Evolutionary conservation across 2,797 vertebrate genomes (phyloP), one percentile per base, ranked within the genome.

Genomic region (Notolepis coatsorum): DNA sequence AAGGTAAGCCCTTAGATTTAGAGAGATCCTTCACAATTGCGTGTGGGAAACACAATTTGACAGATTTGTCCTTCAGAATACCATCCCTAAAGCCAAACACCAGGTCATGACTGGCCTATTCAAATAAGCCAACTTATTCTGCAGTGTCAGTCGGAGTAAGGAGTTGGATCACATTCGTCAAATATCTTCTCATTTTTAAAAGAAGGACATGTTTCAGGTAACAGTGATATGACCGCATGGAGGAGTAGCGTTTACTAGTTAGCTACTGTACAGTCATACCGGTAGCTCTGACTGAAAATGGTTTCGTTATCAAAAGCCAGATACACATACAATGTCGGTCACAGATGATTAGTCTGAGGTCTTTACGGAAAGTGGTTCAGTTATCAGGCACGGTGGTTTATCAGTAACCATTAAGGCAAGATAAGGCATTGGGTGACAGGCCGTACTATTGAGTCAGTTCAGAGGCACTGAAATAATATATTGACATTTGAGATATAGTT

Each of bases 401-500:
- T 86, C 76, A 63, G 66, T 53, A 59, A n/a, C 64, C 71, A 71
- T 79, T 70, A 73, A 77, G 73, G 65, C 58, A 20, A 72, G 38
- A 62, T 50, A 55, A 73, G 52, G 61, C 51, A 9, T 31, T 1
- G 15, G 45, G 52, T 57, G 50, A 61, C 39, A 45, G 59, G 7
- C 47, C 18, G 1, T 10, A 7, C 4, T 30, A 37, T 71, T 71
- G 65, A 47, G 35, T 47, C 5, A 53, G 62, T 71, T 58, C 41
- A 42, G 21, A 31, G 15, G 33, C 25, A 46, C n/a, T 46, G 43
- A 68, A 73, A 65, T 42, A 20, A 5, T 1, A 10, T 74, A 54
- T 77, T 80, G 77, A 81, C 76, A 70, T 79, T 80, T 63, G 50
- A 60, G 75, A 46, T 49, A 49, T 43, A 71, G 63, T 75, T 68